Evolutionary conservation across 1,140 invertebrate genomes (phyloP).

Genomic region (Pseudachorutes palmiensis): DNA sequence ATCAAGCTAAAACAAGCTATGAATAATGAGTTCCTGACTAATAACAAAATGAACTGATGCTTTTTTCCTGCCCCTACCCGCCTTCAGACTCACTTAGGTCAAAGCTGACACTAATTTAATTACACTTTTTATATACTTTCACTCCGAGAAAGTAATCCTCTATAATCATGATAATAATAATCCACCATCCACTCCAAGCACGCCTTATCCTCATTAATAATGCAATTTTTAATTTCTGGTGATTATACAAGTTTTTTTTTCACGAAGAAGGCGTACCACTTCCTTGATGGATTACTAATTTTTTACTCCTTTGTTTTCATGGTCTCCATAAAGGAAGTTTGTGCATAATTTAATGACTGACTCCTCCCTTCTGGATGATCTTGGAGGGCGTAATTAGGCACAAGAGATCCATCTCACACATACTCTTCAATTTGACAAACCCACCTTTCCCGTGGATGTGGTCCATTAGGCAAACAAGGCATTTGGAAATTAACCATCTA

Average conservation of each 20-base stretch:
- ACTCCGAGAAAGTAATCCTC: background rate
- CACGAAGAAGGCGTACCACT: background rate
- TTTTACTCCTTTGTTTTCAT: background rate
- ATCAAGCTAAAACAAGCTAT: no score
- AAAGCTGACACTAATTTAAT: constrained; percentile 27
- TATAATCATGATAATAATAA: background rate
- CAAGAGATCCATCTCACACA: no score
- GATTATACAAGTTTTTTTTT: constrained; percentile 26
- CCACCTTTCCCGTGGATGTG: no score
- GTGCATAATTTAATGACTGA: background rate
- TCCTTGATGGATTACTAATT: background rate
- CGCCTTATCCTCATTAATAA: constrained; percentile 33
- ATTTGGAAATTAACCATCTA: no score
- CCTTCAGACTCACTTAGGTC: constrained; percentile 14
- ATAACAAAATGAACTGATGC: background rate
- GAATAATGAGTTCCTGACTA: constrained; percentile 22
- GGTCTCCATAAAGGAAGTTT: background rate
- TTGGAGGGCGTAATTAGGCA: background rate
- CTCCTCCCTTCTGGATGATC: background rate
- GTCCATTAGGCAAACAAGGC: no score
- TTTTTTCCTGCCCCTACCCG: constrained; percentile 12
- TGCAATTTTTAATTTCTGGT: constrained; percentile 39
- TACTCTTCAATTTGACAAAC: no score
- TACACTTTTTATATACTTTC: constrained; percentile 19
- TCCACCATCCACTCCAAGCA: background rate